Evolutionary conservation across 2,797 vertebrate species (phyloP), one percentile per base, ranked within the genome.

Genomic region (Chelmon rostratus): DNA sequence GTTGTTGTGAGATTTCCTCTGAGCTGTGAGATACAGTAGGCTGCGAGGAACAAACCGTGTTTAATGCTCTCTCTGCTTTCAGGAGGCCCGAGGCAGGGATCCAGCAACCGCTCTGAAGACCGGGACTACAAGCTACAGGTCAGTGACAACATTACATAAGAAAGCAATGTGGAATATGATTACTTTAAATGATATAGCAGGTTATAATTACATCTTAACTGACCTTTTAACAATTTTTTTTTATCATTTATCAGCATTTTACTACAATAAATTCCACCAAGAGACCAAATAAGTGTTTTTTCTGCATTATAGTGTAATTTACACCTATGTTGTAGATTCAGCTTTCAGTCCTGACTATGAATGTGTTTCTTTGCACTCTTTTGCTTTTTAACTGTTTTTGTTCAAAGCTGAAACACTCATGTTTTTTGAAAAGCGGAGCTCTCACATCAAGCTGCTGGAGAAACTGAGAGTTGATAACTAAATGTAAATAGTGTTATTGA

Each of bases 1-100:
- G 88, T 91, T 93, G 89, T 92, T 93, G 89, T 92, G 89, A 92
- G 90, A 94, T 92, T 94, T 93, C 88, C 92, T 93, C 87, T 77
- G 66, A 86, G 84, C 85, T 88, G 83, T 85, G 83, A 91, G 79
- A 86, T 82, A 88, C 83, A 82, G 83, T 59, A 46, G 73, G 74
- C 81, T 82, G 77, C 62, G 67, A 82, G 53, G 78, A 82, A 13
- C 80, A 88, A 86, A 73, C 82, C 84, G 85, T 52, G 71, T 87
- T 91, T 76, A 92, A 83, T 85, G 76, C 89, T 85, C 62, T 52
- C 87, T 95, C 70, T 95, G 73, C 76, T 95, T 92, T 77, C 93
- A 96, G 96, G 94, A 89, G 73, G 75, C 86, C 71, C 90, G 82
- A 81, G 76, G 76, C 80, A 84, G 86, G 67, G 81, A 87, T 46